These are phyloP conservation scores for Australoheros scitulus DNA, from an alignment of 2,113 vertebrate species.

Conservation along the genomic window DNA sequence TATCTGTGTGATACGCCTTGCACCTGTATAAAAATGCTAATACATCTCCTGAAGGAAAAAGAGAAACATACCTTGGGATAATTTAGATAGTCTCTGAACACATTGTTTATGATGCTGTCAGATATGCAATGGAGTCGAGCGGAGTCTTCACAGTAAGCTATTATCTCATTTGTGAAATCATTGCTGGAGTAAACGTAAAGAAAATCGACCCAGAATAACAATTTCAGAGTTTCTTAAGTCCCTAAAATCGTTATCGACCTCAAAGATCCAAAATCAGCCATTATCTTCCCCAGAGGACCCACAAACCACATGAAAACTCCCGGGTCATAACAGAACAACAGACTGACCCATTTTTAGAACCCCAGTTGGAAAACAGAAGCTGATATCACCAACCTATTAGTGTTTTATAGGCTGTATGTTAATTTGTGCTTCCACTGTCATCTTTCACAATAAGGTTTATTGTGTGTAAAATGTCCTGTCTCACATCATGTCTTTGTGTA, in stretches of 20 bases:
- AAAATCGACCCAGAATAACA: background rate
- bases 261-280: background rate
- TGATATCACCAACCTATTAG: background rate
- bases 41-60: background rate
- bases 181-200: background rate
- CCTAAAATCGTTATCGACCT: background rate
- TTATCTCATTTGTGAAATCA: background rate
- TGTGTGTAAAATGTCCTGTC: background rate
- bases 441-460: background rate
- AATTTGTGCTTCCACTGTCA: background rate
- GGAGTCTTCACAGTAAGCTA: background rate
- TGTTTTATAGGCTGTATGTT: background rate
- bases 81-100: background rate
- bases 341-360: constrained; percentile 17
- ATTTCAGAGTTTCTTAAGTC: background rate
- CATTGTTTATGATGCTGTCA: background rate
- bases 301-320: constrained; percentile 12
- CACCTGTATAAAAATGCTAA: background rate
- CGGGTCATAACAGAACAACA: constrained; percentile 18
- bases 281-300: constrained; percentile 5
- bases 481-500: background rate
- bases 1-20: background rate
- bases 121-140: background rate
- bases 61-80: background rate
- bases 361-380: background rate